phyloP scores from a whole-genome alignment of 2,888 invertebrate species.

The Tethea ocularis region DNA sequence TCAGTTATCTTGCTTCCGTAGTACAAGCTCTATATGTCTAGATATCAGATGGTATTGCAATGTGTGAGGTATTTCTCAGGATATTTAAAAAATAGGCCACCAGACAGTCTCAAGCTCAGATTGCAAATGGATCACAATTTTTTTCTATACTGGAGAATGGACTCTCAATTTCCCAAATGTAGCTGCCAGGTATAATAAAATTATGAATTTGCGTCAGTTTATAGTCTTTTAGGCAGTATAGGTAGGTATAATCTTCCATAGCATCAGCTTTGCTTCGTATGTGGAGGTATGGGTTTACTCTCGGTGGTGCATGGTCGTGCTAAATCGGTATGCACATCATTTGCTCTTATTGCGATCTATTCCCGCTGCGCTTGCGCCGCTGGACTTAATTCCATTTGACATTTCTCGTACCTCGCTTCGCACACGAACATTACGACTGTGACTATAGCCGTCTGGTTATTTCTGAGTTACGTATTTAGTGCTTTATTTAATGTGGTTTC shows the following conservation, averaged over 20 bases:
- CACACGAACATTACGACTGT: constrained; percentile 11
- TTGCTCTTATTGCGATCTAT: constrained; percentile 49
- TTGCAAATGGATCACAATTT: no score
- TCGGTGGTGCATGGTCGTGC: constrained; percentile 15
- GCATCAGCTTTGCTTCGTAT: neutral
- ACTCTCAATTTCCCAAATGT: no score
- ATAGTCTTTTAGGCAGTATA: no score
- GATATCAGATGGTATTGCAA: no score
- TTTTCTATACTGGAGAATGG: no score
- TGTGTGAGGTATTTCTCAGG: no score
- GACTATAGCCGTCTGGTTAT: constrained; percentile 22
- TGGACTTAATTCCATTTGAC: constrained; percentile 43
- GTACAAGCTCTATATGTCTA: no score
- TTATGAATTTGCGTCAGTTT: no score
- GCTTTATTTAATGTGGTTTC: constrained; percentile 19
- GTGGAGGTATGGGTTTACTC: neutral
- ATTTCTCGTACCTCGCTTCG: constrained; percentile 29
- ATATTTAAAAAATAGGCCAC: no score
- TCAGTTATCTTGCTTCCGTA: no score
- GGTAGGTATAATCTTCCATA: neutral
- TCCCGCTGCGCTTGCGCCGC: constrained; percentile 25
- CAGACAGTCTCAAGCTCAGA: no score
- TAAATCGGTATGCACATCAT: constrained; percentile 21
- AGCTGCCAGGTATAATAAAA: no score
- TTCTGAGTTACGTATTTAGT: constrained; percentile 26